Evolutionary conservation across 1,140 invertebrate genomes (phyloP), one percentile per base, ranked within the genome.

Genomic region (Danaus plexippus): DNA sequence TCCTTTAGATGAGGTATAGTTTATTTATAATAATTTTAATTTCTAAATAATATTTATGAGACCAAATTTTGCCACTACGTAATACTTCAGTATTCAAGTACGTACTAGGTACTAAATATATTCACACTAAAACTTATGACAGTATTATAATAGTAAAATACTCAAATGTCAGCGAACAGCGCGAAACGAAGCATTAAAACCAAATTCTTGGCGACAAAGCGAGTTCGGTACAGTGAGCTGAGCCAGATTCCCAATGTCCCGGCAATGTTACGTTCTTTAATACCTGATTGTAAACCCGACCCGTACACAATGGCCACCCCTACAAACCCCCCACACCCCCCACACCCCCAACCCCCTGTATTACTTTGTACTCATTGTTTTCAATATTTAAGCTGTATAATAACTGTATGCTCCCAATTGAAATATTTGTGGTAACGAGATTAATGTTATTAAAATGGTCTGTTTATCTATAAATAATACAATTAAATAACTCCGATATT

Each of bases 1-100:
- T 83, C 96, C 96, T 4, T 89, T 98, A 48, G 96, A 98, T 87
- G 95, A 97, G 92, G 96, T 97, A 88, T 57, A 18, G 15, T 40
- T 11, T 47, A 15, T 52, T 52, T 40, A 40, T 22, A 53, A 40
- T n/a, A 50, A 22, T 50, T 22, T 22, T 40, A 32, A 32, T 7
- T 32, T 32, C 22, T 32, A 0, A 32, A 32, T 32, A 32, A 32
- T 32, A 32, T 32, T 32, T 6, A 32, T 32, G 22, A 32, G 22
- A 32, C 10, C 40, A 22, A 22, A 46, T 8, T 9, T 15, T 15
- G 1, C 15, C 3, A n/a, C 47, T 32, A 9, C 48, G 40, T 50
- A 50, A 18, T 44, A 10, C 9, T 5, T 9, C n/a, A 52, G 49
- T 51, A 12, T 41, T 15, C 18, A 52, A 15, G n/a, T 9, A 43